Evolutionary conservation across 2,888 invertebrate species (phyloP), one percentile per base, ranked within the genome.

Genomic region (Ectemnius cavifrons): DNA sequence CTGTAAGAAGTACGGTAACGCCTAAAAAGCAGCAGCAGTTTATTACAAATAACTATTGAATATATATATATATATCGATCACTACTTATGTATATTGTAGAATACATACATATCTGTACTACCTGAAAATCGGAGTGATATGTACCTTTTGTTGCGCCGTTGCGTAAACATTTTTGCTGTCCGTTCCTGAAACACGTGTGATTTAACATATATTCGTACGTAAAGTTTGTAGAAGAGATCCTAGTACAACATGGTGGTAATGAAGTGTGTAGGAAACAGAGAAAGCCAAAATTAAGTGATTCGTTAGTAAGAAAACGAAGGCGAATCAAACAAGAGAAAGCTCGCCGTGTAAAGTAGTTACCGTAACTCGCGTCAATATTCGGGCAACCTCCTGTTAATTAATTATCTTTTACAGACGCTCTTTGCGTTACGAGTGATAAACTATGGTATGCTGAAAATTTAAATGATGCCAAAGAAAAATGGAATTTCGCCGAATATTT

Each of bases 61-160:
- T 63, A 62, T 73, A 71, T 63, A 62, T 73, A 71, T 63, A 62
- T 73, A 70, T 79, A 49, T n/a, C 63, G 56, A 60, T 8, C 58
- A 66, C 46, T 60, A 52, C 14, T 16, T 28, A 14, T 52, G n/a
- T n/a, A 52, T 16, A 37, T 37, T 37, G 11, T 37, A 37, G 6
- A 6, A 6, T 37, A 60, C 37, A 37, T 37, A 37, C 37, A 37
- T 37, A 37, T 37, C 37, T 58, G 5, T 20, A 58, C 58, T 59
- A 60, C 4, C 57, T 59, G 63, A 71, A 46, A 58, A 77, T 64
- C 28, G 28, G 61, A 78, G 52, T 73, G 59, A 49, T 77, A 77
- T 70, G 80, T 83, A 92, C 92, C 92, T 92, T 86, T 92, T 92
- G 79, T 91, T 92, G 83, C 92, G 88, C 78, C 91, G 88, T 71